Evolutionary conservation across 1,140 invertebrate genomes (phyloP).

Genomic region (Eciton burchellii): DNA sequence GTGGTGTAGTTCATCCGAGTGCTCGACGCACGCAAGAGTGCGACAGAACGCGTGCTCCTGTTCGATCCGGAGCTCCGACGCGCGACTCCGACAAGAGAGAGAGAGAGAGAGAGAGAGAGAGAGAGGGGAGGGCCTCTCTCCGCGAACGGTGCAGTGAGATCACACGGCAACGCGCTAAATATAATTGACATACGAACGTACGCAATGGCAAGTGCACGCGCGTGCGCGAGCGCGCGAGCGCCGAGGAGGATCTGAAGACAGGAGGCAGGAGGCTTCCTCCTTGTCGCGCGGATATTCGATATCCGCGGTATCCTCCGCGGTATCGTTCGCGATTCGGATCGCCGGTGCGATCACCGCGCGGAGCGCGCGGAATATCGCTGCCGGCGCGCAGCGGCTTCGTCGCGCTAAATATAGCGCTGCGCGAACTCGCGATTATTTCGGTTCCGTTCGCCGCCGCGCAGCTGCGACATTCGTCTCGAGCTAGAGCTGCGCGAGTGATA

Average conservation of each 20-base stretch:
- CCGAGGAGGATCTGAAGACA: background rate
- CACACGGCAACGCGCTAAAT: conserved; percentile 69
- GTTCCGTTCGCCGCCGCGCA: conserved; percentile 30
- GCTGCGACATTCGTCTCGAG: conserved; percentile 53
- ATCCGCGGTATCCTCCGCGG: background rate
- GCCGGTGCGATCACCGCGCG: background rate
- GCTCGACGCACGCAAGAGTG: conserved; percentile 42
- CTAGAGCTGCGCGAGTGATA: conserved; percentile 32
- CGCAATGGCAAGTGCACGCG: conserved; percentile 46
- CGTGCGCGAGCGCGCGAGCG: background rate
- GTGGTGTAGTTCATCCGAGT: conserved; percentile 49
- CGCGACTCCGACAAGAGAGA: too few species aligned
- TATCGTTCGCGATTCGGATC: background rate
- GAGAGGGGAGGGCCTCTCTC: too few species aligned
- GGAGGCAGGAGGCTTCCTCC: background rate
- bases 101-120: too few species aligned
- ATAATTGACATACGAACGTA: conserved; percentile 70
- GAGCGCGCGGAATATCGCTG: conserved; percentile 8
- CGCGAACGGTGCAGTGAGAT: conserved; percentile 66
- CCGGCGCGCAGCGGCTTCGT: too few species aligned
- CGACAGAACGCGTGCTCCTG: conserved; percentile 51
- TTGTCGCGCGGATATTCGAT: conserved; percentile 26
- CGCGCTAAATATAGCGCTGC: conserved; percentile 53
- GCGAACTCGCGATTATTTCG: conserved; percentile 53
- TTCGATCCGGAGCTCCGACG: conserved; percentile 15